Evolutionary conservation across 2,888 invertebrate species (phyloP).

Genomic region (Ophion ventricosus): DNA sequence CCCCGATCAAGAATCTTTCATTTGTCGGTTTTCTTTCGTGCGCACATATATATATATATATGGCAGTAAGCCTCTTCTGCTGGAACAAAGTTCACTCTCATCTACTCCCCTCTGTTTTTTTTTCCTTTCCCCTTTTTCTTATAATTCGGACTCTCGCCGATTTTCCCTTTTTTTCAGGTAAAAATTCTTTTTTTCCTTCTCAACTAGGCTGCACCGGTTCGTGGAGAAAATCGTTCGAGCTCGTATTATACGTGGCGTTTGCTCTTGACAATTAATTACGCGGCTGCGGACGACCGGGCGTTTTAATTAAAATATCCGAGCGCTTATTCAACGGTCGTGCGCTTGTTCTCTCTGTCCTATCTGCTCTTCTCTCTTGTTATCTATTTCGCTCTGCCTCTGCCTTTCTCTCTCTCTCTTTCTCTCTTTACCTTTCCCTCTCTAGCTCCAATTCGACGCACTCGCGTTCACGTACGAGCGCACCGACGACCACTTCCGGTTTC

Average conservation of each 20-base stretch:
- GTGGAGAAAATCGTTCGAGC: constrained; percentile 54
- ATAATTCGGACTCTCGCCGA: background rate
- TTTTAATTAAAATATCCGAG: constrained; percentile 67
- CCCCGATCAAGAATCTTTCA: constrained; percentile 48
- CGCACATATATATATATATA: constrained; percentile 25
- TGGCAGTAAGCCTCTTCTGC: constrained; percentile 37
- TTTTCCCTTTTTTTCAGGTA: constrained; percentile 11
- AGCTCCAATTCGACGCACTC: constrained; percentile 27
- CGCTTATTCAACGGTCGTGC: constrained; percentile 62
- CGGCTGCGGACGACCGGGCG: constrained; percentile 62
- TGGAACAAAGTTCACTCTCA: constrained; percentile 42
- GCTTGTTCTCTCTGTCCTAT: constrained; percentile 29
- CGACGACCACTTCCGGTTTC: constrained; percentile 62
- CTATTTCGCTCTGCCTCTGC: constrained; percentile 12
- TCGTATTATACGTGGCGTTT: constrained; percentile 62
- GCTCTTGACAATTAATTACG: constrained; percentile 68
- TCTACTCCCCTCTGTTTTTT: constrained; percentile 4
- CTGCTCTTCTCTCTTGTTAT: background rate
- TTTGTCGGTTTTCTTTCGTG: background rate
- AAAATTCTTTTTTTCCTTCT: constrained; percentile 4
- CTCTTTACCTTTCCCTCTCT: background rate
- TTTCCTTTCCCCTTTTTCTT: constrained; percentile 12
- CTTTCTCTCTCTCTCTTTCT: constrained; percentile 20
- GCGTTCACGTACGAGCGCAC: constrained; percentile 8
- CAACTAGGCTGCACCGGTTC: constrained; percentile 23